These are phyloP conservation scores for Notospermus geniculatus DNA, from an alignment of 1,140 invertebrate species.

Conservation along the genomic window DNA sequence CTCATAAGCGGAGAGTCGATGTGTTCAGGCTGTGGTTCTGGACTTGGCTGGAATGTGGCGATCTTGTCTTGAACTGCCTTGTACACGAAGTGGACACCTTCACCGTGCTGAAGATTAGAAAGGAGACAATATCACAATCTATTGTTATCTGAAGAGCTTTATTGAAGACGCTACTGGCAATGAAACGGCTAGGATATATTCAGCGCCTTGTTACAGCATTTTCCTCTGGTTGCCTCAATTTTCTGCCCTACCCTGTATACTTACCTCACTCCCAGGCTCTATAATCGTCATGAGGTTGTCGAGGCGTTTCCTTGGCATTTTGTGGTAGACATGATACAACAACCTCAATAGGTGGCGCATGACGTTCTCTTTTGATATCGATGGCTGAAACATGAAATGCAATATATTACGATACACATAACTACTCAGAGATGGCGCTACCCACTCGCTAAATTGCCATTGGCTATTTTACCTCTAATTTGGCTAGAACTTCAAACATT, in stretches of 20 bases:
- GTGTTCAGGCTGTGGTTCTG: conserved; percentile 64
- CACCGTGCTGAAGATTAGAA: conserved; percentile 71
- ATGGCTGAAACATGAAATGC: conserved; percentile 63
- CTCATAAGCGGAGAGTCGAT: conserved; percentile 81
- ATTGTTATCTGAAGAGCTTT: too few relatives aligned
- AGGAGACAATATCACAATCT: too few relatives aligned
- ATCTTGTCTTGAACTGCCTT: conserved; percentile 76
- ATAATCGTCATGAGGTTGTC: conserved; percentile 32
- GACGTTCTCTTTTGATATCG: conserved; percentile 84
- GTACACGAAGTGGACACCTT: conserved; percentile 78
- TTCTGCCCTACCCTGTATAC: conserved; percentile 10
- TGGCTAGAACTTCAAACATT: too few relatives aligned
- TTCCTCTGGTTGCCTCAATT: conserved; percentile 17
- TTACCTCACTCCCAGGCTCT: conserved; percentile 42
- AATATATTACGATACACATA: too few relatives aligned
- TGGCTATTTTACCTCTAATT: too few relatives aligned
- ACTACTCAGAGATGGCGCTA: too few relatives aligned
- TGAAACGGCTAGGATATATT: too few relatives aligned
- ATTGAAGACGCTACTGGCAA: too few relatives aligned
- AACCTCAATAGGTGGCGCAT: conserved; percentile 89
- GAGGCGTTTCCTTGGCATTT: conserved; percentile 66
- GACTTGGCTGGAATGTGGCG: conserved; percentile 68
- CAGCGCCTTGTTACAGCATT: conserved; percentile 17
- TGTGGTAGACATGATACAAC: conserved; percentile 87
- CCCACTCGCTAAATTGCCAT: too few relatives aligned